Evolutionary conservation across 2,113 vertebrate genomes (phyloP).

Genomic region (Pollachius pollachius): DNA sequence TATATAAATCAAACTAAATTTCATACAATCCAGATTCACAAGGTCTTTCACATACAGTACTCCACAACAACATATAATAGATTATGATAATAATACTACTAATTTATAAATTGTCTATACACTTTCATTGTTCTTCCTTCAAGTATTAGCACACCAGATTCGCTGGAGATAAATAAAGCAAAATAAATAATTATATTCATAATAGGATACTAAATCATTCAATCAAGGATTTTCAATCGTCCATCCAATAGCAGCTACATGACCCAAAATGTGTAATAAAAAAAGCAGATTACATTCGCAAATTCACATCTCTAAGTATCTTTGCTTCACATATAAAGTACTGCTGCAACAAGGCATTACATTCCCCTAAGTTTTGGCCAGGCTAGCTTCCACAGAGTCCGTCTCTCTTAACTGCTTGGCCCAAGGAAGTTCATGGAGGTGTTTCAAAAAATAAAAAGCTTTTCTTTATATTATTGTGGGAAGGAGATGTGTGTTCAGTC

Average conservation of each 20-base stretch:
- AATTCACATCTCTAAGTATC: slow-evolving; percentile 82
- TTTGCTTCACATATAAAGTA: slow-evolving; percentile 60
- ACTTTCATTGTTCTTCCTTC: slow-evolving; percentile 65
- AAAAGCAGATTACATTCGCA: slow-evolving; percentile 72
- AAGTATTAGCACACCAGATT: slow-evolving; percentile 75
- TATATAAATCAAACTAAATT: slow-evolving; percentile 52
- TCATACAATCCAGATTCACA: slow-evolving; percentile 68
- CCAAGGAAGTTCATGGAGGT: slow-evolving; percentile 42
- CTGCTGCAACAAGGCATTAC: slow-evolving; percentile 73
- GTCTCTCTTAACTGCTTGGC: slow-evolving; percentile 45
- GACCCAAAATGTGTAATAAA: slow-evolving; percentile 51
- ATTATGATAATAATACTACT: slow-evolving; percentile 69
- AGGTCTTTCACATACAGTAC: slow-evolving; percentile 76
- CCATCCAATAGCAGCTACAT: slow-evolving; percentile 85
- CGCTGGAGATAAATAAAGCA: slow-evolving; percentile 66
- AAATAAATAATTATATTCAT: slow-evolving; percentile 68
- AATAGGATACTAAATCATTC: slow-evolving; percentile 70
- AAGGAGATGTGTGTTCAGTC: slow-evolving; percentile 44
- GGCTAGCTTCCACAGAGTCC: slow-evolving; percentile 50
- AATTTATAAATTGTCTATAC: slow-evolving; percentile 72
- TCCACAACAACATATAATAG: slow-evolving; percentile 74
- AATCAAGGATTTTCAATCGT: slow-evolving; percentile 71
- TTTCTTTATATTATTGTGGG: slow-evolving; percentile 31
- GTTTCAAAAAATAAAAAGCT: slow-evolving; percentile 54
- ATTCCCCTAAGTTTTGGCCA: slow-evolving; percentile 63